Base-by-base conservation (phyloP, 1,140 invertebrate genomes). In the Platyscapa corneri region DNA sequence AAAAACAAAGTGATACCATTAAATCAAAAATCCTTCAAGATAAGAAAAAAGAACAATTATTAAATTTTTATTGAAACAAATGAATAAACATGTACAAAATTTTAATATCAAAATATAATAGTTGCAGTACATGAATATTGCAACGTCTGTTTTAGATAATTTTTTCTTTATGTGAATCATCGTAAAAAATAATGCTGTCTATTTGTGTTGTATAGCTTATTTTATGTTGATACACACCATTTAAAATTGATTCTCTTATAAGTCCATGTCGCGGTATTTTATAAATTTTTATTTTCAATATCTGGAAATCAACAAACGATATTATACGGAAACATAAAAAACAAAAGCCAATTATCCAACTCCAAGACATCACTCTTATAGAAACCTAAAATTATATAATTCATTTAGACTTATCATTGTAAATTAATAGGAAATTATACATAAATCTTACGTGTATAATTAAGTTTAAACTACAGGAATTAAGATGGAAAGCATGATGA, bases 251-350 rank as follows among this genome's bases (percentile, higher is more conserved):
- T 20, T 84, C 20, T 27, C 23, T 60, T 53, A 75, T 23, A 16
- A 20, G 32, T 0, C 18, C 8, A 42, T 86, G 65, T 10, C 78
- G 8, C 34, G 88, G 79, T 32, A 89, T 30, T 82, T 87, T 76
- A 60, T 89, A 90, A 27, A 90, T 84, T 49, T 56, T 87, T 18
- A 90, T 79, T 67, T 77, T 88, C 32, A 90, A 60, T 30, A 90
- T 72, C 34, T 42, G 84, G 49, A 91, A 91, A 49, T 91, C 88
- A 20, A 53, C 75, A 18, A 85, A 14, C 8, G n/a, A 72, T 30
- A 89, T 56, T 42, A 89, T 49, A 23, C 89, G 88, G 5, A 89
- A 30, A 23, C 88, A 20, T 49, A 91, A 74, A 78, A 88, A 60
- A 8, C 82, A 3, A 6, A 89, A 85, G 27, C 87, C 86, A 5